Evolutionary conservation across 2,113 vertebrate genomes (phyloP).

Genomic region (Tringa solitaria): DNA sequence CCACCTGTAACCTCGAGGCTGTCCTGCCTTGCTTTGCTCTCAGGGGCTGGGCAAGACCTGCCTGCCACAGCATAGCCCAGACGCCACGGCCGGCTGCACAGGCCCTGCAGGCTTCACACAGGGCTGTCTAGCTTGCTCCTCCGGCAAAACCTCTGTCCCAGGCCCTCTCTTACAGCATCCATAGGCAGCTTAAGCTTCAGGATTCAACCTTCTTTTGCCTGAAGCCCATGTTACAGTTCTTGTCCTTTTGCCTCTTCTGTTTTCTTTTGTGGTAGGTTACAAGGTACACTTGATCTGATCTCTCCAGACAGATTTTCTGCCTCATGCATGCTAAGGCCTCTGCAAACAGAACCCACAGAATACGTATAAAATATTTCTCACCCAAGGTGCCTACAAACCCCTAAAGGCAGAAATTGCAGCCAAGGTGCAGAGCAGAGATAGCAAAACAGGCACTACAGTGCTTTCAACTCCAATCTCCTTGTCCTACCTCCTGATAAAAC

Average conservation of each 20-base stretch:
- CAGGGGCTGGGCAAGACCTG: neutral
- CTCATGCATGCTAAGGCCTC: neutral
- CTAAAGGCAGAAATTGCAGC: slow-evolving; percentile 8
- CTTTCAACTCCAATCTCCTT: slow-evolving; percentile 50
- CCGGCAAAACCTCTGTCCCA: neutral
- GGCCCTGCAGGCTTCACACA: neutral
- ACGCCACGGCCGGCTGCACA: rapidly evolving
- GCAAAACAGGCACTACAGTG: slow-evolving; percentile 7
- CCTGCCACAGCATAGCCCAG: neutral
- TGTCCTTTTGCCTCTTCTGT: neutral
- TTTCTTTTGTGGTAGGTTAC: neutral
- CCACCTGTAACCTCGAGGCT: neutral
- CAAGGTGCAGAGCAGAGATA: slow-evolving; percentile 58
- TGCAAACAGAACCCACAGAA: neutral
- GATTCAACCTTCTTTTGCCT: neutral
- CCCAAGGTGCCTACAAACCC: neutral
- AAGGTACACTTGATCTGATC: neutral
- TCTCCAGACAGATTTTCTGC: neutral
- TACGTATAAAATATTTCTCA: neutral
- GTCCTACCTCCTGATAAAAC: slow-evolving; percentile 3
- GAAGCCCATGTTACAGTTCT: rapidly evolving
- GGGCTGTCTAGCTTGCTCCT: neutral
- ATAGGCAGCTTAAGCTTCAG: neutral
- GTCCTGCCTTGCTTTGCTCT: too few relatives aligned
- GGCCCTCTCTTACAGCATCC: neutral